Base-by-base conservation (phyloP, 2,113 vertebrate species). In the Delphinus delphis region DNA sequence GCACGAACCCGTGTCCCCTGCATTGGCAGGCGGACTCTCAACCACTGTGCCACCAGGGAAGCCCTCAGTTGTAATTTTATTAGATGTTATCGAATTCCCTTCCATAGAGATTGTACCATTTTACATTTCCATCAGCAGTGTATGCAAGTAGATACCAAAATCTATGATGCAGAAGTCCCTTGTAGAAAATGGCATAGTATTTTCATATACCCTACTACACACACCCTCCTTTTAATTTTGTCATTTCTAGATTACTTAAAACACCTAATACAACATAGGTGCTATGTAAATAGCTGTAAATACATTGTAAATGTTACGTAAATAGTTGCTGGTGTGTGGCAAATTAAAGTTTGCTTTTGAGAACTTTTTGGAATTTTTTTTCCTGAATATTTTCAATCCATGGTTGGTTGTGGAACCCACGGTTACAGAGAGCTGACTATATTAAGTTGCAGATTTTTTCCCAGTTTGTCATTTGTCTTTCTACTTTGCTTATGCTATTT, bases 381-480 rank as follows among this genome's bases (percentile, higher is more conserved):
- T 53, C 53, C 31, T 67, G 31, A 31, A 15, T 67, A n/a, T 67
- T 67, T 67, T 67, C 31, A 67, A n/a, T n/a, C 65, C 31, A 33
- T 26, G 0, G 31, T 18, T 67, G 15, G 14, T 67, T 67, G 65
- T 67, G 31, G 65, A 17, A 67, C 31, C 31, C 31, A 67, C 7
- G 6, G 65, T 17, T 67, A 33, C 31, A 67, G 65, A 67, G 31
- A 33, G 65, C 65, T 67, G 65, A n/a, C 31, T 65, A 13, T 67
- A 86, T 9, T 83, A 77, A 67, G 20, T 93, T 93, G 63, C 50
- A 89, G 1, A 41, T 84, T 41, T 94, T 89, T n/a, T 5, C 62
- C 38, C 5, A 62, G 41, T 92, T 97, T 95, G 88, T 92, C 31
- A 73, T 93, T 96, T 93, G 65, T 90, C 58, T 94, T 90, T 93